Evolutionary conservation across 2,113 vertebrate genomes (phyloP).

Genomic region (Datnioides undecimradiatus): DNA sequence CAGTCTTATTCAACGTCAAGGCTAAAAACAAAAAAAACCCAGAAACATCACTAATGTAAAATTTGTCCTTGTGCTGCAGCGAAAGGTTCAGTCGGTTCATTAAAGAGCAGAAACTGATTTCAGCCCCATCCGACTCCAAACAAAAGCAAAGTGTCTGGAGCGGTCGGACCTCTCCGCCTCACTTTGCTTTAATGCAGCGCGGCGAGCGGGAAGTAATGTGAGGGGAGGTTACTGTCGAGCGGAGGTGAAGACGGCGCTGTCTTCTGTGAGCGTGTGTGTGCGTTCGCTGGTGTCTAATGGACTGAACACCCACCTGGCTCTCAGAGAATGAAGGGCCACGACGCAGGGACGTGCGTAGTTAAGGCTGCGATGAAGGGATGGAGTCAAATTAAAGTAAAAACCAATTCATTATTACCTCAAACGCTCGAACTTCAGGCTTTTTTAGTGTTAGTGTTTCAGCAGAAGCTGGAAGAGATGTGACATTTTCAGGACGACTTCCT

Average conservation of each 20-base stretch:
- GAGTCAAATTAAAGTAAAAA: neutral
- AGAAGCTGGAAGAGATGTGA: neutral
- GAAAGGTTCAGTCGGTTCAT: constrained; percentile 15
- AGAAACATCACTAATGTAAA: constrained; percentile 33
- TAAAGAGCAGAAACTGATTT: constrained; percentile 32
- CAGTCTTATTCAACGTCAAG: constrained; percentile 24
- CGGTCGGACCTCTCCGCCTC: neutral
- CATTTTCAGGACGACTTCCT: neutral
- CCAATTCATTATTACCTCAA: neutral
- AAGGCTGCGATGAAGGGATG: neutral
- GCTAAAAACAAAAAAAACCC: no score
- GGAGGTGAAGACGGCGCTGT: neutral
- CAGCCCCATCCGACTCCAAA: constrained; percentile 1
- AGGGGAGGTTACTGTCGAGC: constrained; percentile 25
- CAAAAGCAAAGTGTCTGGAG: constrained; percentile 19
- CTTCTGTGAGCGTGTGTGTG: neutral
- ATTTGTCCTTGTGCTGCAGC: constrained; percentile 21
- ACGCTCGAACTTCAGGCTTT: neutral
- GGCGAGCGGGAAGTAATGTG: constrained; percentile 1
- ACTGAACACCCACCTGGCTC: neutral
- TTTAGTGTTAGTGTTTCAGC: neutral
- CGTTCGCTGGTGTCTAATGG: constrained; percentile 5
- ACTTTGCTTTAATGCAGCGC: constrained; percentile 41
- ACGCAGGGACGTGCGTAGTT: neutral
- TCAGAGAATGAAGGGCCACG: neutral